Conservation (phyloP, 2,797 vertebrate genomes). For the Enteromius argenteus region DNA sequence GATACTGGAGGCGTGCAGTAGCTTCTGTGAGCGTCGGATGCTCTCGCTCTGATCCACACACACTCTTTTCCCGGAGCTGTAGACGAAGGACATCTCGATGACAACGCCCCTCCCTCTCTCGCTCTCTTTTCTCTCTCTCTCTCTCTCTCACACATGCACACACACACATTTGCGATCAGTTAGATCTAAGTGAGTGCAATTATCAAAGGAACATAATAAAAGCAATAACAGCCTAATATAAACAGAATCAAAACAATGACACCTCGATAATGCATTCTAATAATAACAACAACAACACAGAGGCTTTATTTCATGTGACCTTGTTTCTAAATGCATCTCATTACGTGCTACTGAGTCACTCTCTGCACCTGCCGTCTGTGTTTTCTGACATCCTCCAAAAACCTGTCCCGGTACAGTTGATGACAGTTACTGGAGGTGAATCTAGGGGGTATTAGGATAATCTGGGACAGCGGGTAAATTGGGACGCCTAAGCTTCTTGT, state of each 20-base stretch:
- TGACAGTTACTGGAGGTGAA: background rate
- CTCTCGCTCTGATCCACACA: slow-evolving; percentile 31
- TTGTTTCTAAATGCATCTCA: slow-evolving; percentile 59
- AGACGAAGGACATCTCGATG: slow-evolving; percentile 53
- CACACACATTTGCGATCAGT: background rate
- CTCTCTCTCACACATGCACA: background rate
- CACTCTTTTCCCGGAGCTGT: slow-evolving; percentile 23
- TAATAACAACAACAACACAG: background rate
- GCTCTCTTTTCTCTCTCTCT: background rate
- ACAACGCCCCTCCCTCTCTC: slow-evolving; percentile 42
- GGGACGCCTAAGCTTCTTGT: slow-evolving; percentile 19
- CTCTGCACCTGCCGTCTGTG: slow-evolving; percentile 57
- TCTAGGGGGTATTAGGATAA: slow-evolving; percentile 11
- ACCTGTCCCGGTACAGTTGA: background rate
- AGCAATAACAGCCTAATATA: background rate
- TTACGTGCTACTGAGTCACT: slow-evolving; percentile 73
- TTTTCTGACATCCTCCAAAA: background rate
- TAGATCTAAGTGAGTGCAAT: background rate
- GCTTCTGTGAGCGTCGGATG: slow-evolving; percentile 1
- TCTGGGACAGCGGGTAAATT: background rate
- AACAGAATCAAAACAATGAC: background rate
- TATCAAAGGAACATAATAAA: background rate
- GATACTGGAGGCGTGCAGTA: background rate
- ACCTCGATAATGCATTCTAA: background rate
- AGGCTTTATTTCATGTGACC: slow-evolving; percentile 41